Evolutionary conservation across 2,797 vertebrate species (phyloP), one percentile per base, ranked within the genome.

Genomic region (Hafferia zeledoni): DNA sequence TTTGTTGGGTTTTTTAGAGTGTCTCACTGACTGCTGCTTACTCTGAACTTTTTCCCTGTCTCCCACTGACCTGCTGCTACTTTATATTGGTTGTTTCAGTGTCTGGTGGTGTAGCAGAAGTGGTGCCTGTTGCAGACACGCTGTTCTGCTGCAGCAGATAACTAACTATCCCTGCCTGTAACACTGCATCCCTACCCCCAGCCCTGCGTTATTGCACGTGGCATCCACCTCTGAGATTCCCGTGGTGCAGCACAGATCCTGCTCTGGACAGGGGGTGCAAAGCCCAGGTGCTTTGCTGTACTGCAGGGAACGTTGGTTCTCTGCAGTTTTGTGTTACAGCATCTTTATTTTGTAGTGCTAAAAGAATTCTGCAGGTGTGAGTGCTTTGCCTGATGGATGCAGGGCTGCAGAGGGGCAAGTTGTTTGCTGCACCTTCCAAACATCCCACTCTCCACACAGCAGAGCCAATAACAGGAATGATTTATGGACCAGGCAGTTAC

Each of bases 301-400:
- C 83, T 50, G 64, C 70, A 69, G 49, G 44, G 17, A 89, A 67
- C 2, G 9, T n/a, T 91, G 82, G 35, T 84, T 85, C 69, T 94
- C 9, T 68, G 79, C 44, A 81, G 37, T 72, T 78, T 89, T 78
- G 59, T 91, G 6, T 94, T 78, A 74, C 55, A 95, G 28, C 68
- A 68, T 41, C 64, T 90, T 93, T 92, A 50, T 83, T 94, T 85
- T 94, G 49, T 87, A 89, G 64, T 67, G 69, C 83, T 71, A 49
- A 81, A 46, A 49, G 77, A 78, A 24, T 76, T 82, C 79, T 90
- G 56, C 65, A 43, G 55, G 64, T 95, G 82, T 81, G 67, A 91
- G 91, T 75, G 33, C 95, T 96, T 87, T 71, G 43, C 68, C 65
- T 93, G 95, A 65, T 13, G 63, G 61, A 19, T 88, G 33, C 47